Base-by-base conservation (phyloP, 2,888 invertebrate species). In the Latheticus oryzae region DNA sequence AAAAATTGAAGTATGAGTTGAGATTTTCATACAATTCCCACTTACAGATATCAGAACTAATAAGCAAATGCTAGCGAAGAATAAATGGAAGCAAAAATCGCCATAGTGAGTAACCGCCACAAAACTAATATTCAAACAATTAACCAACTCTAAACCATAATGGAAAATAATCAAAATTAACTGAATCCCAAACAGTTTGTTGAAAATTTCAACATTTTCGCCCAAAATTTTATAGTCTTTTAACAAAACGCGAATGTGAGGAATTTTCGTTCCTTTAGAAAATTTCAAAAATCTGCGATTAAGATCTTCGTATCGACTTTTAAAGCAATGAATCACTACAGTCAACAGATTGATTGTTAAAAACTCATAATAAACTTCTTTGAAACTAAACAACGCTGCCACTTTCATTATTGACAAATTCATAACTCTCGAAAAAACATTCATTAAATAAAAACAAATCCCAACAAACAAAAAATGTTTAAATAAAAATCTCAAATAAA, bases 141-240 rank as follows among this genome's bases (percentile, higher is more conserved):
- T 11, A 7, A 40, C 24, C 12, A 40, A 2, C 8, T 23, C 7
- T 5, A 24, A 2, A 11, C 24, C 40, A 13, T 1, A 7, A 12
- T 40, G 40, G n/a, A 40, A 24, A 7, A 40, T n/a, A n/a, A 40
- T 23, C n/a, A 40, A 13, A 2, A 40, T 7, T 2, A 40, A 15
- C n/a, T 40, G 23, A 24, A 15, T 15, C 7, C 24, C 24, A 24
- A 24, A 40, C 5, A 40, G 7, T 4, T 5, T 40, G 15, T 40
- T 40, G 26, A 40, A 24, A 40, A 13, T 21, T 1, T 40, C 24
- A 1, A 12, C n/a, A 5, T 12, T 13, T 24, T 40, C 40, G 1
- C 40, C 24, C 8, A 40, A 23, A 23, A 40, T 38, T 21, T 23
- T 5, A 11, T 38, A 38, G 4, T n/a, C n/a, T n/a, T n/a, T n/a